Evolutionary conservation across 1,140 invertebrate species (phyloP), one percentile per base, ranked within the genome.

Genomic region (Magallana ariakensis): DNA sequence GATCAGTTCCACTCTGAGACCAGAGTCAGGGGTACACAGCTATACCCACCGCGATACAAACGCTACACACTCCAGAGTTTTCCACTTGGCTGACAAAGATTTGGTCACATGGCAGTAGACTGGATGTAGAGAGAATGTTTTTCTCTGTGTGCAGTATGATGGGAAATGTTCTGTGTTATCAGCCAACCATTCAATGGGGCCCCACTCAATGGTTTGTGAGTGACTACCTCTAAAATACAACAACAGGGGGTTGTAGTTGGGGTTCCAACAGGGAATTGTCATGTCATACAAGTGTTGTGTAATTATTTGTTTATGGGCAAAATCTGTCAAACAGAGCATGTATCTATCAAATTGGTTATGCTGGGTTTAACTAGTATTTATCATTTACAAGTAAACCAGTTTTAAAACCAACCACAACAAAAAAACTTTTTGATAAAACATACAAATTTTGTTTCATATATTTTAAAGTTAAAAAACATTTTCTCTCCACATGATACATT

Each of bases 71-170:
- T 75, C 66, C 19, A 22, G 66, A 75, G 26, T 75, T 75, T 75
- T 75, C 66, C 66, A 75, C 66, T 75, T 75, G 66, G 22, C 66
- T 75, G 66, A 75, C 66, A 75, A 75, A 75, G 66, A 75, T 75
- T 75, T 75, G 66, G 66, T 75, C 66, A 75, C 66, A 75, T 75
- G 66, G 66, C 33, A 10, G 66, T 75, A 75, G 66, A 75, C 22
- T 75, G 66, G 66, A 75, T 75, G 66, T 75, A 75, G 66, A 26
- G 66, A 75, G 66, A 75, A 75, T 75, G 66, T 75, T 75, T 75
- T 75, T 75, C 66, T 75, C 15, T 13, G 66, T 75, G 66, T 75
- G 66, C 66, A 75, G 66, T 75, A 75, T 75, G 66, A 75, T 75
- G 66, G 66, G 66, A 75, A 75, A 75, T 75, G 66, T 75, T 75